Evolutionary conservation across 2,797 vertebrate species (phyloP).

Genomic region (Ara ararauna): DNA sequence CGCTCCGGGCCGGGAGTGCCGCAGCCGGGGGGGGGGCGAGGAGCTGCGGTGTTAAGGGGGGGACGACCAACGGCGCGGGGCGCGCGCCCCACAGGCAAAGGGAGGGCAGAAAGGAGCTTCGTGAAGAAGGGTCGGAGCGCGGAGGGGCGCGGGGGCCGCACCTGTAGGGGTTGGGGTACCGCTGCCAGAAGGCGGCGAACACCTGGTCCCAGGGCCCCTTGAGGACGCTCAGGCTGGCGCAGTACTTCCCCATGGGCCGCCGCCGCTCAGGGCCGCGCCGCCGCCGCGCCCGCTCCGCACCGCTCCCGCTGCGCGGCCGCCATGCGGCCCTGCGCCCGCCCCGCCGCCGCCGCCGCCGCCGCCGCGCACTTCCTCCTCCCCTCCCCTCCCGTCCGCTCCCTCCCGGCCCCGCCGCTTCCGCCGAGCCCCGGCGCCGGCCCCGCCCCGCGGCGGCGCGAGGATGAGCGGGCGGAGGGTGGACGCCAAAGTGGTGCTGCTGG

Average conservation of each 20-base stretch:
- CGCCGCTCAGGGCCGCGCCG: not conserved
- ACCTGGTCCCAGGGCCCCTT: slow-evolving; percentile 98
- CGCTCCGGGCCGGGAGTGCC: fast-evolving
- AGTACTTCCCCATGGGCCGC: slow-evolving; percentile 91
- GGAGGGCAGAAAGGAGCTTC: not conserved
- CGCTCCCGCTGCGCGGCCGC: not conserved
- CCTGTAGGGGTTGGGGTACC: slow-evolving; percentile 97
- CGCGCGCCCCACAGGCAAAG: not conserved
- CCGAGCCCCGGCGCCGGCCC: not conserved
- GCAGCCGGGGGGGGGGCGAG: fast-evolving
- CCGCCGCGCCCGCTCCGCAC: slow-evolving; percentile 1
- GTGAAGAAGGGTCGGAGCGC: too few relatives aligned
- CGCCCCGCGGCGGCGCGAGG: slow-evolving; percentile 34
- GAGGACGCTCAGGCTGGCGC: slow-evolving; percentile 87
- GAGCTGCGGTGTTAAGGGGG: fast-evolving
- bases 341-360: too few relatives aligned
- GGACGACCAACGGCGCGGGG: not conserved
- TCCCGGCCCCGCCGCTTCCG: not conserved
- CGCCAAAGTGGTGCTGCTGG: too few relatives aligned
- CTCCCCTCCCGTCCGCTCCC: not conserved
- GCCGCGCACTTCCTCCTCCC: too few relatives aligned
- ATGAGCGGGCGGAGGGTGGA: slow-evolving; percentile 63
- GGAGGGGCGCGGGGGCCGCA: slow-evolving; percentile 1
- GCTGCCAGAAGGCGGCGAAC: slow-evolving; percentile 92
- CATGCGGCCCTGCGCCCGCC: not conserved